Evolutionary conservation across 2,888 invertebrate species (phyloP).

Genomic region (Thumatha senex): DNA sequence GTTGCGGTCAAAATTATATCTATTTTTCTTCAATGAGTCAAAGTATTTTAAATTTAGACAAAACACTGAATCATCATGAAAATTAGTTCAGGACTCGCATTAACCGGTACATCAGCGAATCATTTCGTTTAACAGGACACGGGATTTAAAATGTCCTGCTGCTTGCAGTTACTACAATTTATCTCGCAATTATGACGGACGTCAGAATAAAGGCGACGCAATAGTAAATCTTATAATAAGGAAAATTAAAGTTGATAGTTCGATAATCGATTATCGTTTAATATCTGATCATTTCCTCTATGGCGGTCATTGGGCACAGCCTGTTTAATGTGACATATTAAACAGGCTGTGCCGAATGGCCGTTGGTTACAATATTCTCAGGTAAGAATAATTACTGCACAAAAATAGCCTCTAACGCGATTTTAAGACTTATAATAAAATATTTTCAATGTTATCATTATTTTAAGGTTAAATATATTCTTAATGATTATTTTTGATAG

Average conservation of each 20-base stretch:
- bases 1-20: too few relatives aligned
- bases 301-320: conserved; percentile 20
- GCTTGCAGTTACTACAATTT: too few relatives aligned
- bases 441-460: background rate
- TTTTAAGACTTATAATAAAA: background rate
- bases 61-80: too few relatives aligned
- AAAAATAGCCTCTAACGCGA: conserved; percentile 4
- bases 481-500: too few relatives aligned
- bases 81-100: too few relatives aligned
- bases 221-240: conserved; percentile 14
- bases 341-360: too few relatives aligned
- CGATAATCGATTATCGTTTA: conserved; percentile 4
- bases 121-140: too few relatives aligned
- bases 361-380: conserved; percentile 18
- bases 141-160: too few relatives aligned
- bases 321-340: conserved; percentile 23
- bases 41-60: too few relatives aligned
- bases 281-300: conserved; percentile 14
- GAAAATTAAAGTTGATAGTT: conserved; percentile 17
- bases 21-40: too few relatives aligned
- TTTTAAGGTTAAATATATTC: background rate
- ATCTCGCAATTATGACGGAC: too few relatives aligned
- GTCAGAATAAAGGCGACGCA: background rate
- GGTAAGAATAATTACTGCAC: conserved; percentile 12
- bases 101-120: too few relatives aligned